Evolutionary conservation across 2,797 vertebrate species (phyloP), one percentile per base, ranked within the genome.

Genomic region (Otolemur crassicaudatus): DNA sequence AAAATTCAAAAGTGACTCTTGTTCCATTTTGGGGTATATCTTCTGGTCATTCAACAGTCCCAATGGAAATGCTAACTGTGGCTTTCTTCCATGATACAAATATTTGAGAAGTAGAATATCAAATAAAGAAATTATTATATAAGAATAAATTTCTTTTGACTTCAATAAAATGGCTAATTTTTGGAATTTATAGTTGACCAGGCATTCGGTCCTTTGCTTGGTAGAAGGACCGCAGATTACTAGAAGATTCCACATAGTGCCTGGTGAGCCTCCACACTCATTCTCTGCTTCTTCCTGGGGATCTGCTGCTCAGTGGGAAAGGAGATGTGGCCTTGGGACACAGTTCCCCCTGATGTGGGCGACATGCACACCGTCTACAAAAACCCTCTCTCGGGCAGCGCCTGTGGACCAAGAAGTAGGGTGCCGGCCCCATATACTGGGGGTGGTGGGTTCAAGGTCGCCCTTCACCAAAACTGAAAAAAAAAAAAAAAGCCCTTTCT

Each of bases 1-100:
- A 92, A 94, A 88, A 11, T 79, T 86, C 10, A 63, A 82, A 94
- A 70, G 19, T 20, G 22, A 43, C 23, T 96, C 46, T 46, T 53
- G 2, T 56, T 87, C 65, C 63, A 7, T 37, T 76, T 49, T n/a
- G 5, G 27, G 9, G 58, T 40, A 10, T 46, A 12, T 29, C 43
- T 63, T 53, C n/a, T 79, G 56, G 19, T 37, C 7, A 73, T 87
- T 87, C n/a, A 37, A 20, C 2, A 73, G 7, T 31, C 20, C 13
- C 58, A n/a, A 37, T 25, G 29, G 72, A 73, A 69, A 89, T 65
- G 86, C 65, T 69, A 49, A 61, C 56, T 79, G 4, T 65, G 43
- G 43, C 29, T 25, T 13, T 76, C 23, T 77, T 81, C 20, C 5
- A 4, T 56, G 29, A 86, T n/a, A 29, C 16, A 34, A 56, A 81